Conservation (phyloP, 1,140 invertebrate genomes). For the Chymomyza costata region DNA sequence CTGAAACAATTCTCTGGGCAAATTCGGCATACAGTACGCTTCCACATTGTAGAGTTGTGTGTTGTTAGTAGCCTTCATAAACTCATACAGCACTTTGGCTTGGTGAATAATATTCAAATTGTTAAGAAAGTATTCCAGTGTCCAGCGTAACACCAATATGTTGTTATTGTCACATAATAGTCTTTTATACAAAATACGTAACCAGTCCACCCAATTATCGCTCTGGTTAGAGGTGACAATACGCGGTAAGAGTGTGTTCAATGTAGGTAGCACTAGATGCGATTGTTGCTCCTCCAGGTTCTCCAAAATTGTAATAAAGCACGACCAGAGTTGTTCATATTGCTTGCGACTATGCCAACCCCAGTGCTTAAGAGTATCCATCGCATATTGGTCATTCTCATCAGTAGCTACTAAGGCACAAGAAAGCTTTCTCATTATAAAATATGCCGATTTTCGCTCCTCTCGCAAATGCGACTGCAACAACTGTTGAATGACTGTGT, state of each 20-base stretch:
- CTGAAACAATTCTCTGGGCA: slow-evolving; percentile 10
- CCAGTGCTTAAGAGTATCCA: no score
- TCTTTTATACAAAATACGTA: slow-evolving; percentile 73
- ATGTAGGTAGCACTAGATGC: slow-evolving; percentile 78
- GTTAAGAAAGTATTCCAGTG: slow-evolving; percentile 66
- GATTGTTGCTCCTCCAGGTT: slow-evolving; percentile 80
- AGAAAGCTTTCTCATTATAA: slow-evolving; percentile 45
- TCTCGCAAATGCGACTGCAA: slow-evolving; percentile 45
- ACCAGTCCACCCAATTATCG: slow-evolving; percentile 55
- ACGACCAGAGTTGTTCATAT: slow-evolving; percentile 37
- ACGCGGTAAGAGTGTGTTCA: slow-evolving; percentile 54
- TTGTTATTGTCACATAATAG: slow-evolving; percentile 75
- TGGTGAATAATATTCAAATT: slow-evolving; percentile 12
- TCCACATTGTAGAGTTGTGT: slow-evolving; percentile 56
- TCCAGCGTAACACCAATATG: slow-evolving; percentile 75
- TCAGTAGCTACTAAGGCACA: no score
- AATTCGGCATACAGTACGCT: slow-evolving; percentile 17
- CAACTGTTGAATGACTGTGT: slow-evolving; percentile 22
- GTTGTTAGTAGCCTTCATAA: slow-evolving; percentile 50
- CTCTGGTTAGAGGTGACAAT: no score
- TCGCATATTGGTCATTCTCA: no score
- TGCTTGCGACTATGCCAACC: no score
- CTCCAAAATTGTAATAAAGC: slow-evolving; percentile 75
- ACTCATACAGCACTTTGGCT: slow-evolving; percentile 31
- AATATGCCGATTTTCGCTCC: slow-evolving; percentile 44